Evolutionary conservation across 1,140 invertebrate species (phyloP).

Genomic region (Batillaria attramentaria): DNA sequence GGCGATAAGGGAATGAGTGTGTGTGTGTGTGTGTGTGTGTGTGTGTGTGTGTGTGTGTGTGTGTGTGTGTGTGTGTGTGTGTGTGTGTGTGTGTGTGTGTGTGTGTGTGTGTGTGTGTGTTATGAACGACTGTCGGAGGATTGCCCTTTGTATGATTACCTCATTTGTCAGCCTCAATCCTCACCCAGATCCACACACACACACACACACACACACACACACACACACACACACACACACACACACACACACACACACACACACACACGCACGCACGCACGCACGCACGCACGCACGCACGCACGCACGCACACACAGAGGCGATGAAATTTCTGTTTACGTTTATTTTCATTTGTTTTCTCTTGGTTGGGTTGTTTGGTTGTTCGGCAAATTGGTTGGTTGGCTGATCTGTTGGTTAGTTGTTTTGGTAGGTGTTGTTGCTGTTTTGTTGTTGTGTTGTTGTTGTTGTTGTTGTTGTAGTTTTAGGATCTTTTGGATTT

Average conservation of each 20-base stretch:
- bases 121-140: background rate
- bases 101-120: background rate
- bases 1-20: background rate
- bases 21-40: constrained; percentile 3
- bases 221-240: background rate
- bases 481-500: background rate
- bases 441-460: constrained; percentile 1
- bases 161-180: background rate
- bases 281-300: background rate
- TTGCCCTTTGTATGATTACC: too few species aligned
- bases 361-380: background rate
- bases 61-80: constrained; percentile 8
- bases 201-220: background rate
- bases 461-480: background rate
- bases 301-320: background rate
- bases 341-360: background rate
- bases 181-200: background rate
- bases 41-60: constrained; percentile 19
- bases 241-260: constrained; percentile 8
- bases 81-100: constrained; percentile 14
- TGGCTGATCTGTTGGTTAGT: background rate
- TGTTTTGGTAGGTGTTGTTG: background rate
- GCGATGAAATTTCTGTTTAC: background rate
- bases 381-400: background rate
- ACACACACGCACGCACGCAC: background rate